A percentile compares a stretch with the other conserved stretches of the same genome.
phyloP scores from a whole-genome alignment of 2,888 invertebrate genomes.

The Parapristionchus giblindavisi region DNA sequence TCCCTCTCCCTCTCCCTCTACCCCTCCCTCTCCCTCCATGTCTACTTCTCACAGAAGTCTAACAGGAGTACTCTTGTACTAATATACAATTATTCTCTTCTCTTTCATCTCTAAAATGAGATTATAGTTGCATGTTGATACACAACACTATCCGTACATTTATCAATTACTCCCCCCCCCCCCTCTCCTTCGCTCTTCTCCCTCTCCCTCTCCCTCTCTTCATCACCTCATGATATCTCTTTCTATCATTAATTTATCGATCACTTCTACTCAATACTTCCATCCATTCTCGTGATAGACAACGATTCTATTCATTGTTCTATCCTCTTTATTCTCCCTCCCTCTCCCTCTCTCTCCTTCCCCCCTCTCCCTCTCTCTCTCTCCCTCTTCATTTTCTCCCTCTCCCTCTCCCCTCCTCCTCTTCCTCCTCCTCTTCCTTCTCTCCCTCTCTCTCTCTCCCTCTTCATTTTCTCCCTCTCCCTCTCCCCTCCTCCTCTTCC shows the following conservation, averaged over 20 bases:
- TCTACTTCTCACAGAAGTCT: neutral
- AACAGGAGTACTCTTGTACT: no score
- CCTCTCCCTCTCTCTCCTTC: neutral
- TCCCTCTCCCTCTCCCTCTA: neutral
- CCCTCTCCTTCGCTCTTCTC: no score
- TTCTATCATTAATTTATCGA: no score
- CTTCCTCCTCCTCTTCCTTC: neutral
- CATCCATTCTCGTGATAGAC: no score
- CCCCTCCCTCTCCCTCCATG: neutral
- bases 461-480: conserved; percentile 12
- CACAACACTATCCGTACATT: no score
- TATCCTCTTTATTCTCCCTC: neutral
- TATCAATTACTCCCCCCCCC: no score
- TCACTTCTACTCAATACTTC: no score
- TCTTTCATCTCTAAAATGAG: no score
- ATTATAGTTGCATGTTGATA: no score
- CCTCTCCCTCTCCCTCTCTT: no score
- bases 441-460: neutral
- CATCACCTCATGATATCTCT: no score
- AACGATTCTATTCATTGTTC: neutral
- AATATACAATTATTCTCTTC: no score
- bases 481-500: neutral
- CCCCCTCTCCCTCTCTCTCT: neutral
- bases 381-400: neutral
- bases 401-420: neutral